Evolutionary conservation across 1,140 invertebrate species (phyloP).

Genomic region (Drosophila aff.): DNA sequence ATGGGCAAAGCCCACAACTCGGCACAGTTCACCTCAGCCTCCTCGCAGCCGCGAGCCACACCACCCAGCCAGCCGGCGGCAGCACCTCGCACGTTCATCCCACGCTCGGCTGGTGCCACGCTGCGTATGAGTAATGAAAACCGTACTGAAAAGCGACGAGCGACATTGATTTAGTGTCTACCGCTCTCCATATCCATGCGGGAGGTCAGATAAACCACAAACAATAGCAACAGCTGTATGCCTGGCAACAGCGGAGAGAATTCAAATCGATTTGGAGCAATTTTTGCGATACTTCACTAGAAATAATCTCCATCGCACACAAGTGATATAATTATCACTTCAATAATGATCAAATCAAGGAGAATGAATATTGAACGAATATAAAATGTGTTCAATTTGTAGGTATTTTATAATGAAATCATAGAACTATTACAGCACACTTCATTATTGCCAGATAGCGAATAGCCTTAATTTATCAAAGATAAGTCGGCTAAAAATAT

Average conservation of each 20-base stretch:
- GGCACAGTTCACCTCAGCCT: slow-evolving; percentile 27
- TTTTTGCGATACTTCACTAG: not conserved
- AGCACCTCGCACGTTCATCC: slow-evolving; percentile 43
- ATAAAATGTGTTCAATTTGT: not conserved
- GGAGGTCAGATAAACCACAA: slow-evolving; percentile 35
- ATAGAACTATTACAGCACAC: not conserved
- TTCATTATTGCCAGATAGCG: not conserved
- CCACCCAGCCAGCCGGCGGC: not conserved
- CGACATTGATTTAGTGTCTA: slow-evolving; percentile 79
- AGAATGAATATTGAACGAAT: too few relatives aligned
- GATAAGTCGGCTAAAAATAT: slow-evolving; percentile 13
- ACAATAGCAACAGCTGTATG: slow-evolving; percentile 11
- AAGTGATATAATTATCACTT: slow-evolving; percentile 1
- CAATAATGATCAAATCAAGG: too few relatives aligned
- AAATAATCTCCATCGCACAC: not conserved
- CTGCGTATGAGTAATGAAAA: slow-evolving; percentile 76
- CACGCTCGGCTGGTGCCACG: slow-evolving; percentile 47
- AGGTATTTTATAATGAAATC: not conserved
- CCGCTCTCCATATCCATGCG: slow-evolving; percentile 37
- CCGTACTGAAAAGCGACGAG: slow-evolving; percentile 65
- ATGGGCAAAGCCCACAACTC: slow-evolving; percentile 48
- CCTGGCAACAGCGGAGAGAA: not conserved
- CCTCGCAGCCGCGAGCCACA: not conserved
- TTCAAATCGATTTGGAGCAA: slow-evolving; percentile 5
- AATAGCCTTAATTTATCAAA: not conserved